Conservation (phyloP, 2,113 vertebrate genomes). For the Falco punctatus region DNA sequence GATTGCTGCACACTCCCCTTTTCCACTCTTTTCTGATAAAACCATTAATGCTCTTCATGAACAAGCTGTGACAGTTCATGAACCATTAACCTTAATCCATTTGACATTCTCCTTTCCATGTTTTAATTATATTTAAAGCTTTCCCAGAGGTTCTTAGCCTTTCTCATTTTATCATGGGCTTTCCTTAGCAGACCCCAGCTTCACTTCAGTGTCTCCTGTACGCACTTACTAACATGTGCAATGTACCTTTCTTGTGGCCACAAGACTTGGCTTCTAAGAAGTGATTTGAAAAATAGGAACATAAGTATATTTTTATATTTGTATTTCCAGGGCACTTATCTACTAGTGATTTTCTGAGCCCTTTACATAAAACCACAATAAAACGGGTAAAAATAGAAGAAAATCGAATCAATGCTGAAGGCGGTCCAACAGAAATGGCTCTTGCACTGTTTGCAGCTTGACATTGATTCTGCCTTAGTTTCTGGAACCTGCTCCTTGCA, state of each 20-base stretch:
- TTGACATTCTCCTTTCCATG: slow-evolving; percentile 26
- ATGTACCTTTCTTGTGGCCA: neutral
- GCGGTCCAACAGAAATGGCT: neutral
- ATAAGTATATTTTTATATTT: neutral
- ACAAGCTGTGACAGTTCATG: neutral
- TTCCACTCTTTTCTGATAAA: slow-evolving; percentile 25
- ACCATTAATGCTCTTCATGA: neutral
- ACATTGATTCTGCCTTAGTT: neutral
- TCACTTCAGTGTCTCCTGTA: neutral
- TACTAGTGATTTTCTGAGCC: neutral
- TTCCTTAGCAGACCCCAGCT: neutral
- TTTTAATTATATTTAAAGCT: slow-evolving; percentile 42
- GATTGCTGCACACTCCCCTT: neutral
- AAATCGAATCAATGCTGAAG: neutral
- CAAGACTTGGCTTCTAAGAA: neutral
- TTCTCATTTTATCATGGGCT: neutral
- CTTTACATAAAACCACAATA: neutral
- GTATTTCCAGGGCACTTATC: neutral
- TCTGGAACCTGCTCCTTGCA: neutral
- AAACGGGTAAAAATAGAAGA: neutral
- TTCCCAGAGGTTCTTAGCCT: neutral
- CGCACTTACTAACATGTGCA: accelerated
- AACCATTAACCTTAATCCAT: slow-evolving; percentile 41
- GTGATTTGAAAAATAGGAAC: neutral
- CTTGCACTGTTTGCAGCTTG: neutral